phyloP scores from a whole-genome alignment of 1,140 invertebrate genomes.

The Listronotus oregonensis region DNA sequence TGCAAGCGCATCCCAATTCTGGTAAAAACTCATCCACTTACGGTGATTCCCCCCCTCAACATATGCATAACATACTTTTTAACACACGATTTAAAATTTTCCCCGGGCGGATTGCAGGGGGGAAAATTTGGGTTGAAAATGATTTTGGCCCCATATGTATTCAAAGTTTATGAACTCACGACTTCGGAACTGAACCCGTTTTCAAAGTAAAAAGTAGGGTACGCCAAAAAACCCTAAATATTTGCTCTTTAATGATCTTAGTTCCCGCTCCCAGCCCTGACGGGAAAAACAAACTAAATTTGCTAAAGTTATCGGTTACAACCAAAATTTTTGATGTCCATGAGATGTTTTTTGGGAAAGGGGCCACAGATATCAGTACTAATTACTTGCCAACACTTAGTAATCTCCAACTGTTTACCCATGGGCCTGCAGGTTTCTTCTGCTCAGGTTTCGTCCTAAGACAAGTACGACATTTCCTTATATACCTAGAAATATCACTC shows the following conservation, averaged over 20 bases:
- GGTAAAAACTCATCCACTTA: too few species aligned
- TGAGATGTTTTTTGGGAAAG: slow-evolving; percentile 7
- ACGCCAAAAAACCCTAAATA: slow-evolving; percentile 32
- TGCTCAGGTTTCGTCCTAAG: background rate
- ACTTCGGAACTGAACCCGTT: too few species aligned
- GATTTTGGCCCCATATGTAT: too few species aligned
- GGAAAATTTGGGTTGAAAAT: too few species aligned
- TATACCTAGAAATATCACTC: background rate
- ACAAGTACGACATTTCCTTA: background rate
- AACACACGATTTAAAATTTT: too few species aligned
- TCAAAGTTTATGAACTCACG: too few species aligned
- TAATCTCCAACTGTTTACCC: background rate
- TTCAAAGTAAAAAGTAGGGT: too few species aligned
- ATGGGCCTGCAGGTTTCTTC: background rate
- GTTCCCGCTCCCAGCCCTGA: slow-evolving; percentile 7
- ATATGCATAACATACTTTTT: too few species aligned
- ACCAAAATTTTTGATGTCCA: slow-evolving; percentile 6
- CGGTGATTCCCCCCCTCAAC: too few species aligned
- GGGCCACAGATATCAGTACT: slow-evolving; percentile 1
- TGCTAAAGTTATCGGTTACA: slow-evolving; percentile 11
- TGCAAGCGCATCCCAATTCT: too few species aligned
- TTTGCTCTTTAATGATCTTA: slow-evolving; percentile 22
- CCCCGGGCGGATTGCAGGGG: too few species aligned
- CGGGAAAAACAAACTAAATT: slow-evolving; percentile 20
- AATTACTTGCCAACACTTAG: slow-evolving; percentile 11